Percentiles rank a stretch among this genome's conserved stretches.
Conservation (phyloP, 1,140 invertebrate genomes). For the Philopotamus ludificatus region DNA sequence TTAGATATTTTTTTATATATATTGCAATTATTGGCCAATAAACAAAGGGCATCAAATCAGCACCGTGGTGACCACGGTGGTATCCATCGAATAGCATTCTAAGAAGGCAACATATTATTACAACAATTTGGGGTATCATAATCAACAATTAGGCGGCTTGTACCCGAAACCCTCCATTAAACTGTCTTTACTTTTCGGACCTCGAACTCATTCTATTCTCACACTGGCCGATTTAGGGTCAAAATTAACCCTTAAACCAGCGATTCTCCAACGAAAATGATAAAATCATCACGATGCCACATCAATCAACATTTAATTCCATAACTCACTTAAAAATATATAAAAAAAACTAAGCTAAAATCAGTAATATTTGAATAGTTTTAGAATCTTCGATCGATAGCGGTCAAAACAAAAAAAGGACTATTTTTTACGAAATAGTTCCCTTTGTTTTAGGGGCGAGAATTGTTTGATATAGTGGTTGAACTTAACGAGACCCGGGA, state of each 20-base stretch:
- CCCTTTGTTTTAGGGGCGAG: slow-evolving; percentile 19
- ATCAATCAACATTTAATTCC: neutral
- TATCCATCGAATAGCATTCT: slow-evolving; percentile 3
- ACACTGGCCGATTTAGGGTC: slow-evolving; percentile 15
- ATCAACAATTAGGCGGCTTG: slow-evolving; percentile 24
- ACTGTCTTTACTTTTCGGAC: slow-evolving; percentile 23
- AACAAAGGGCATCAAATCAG: neutral
- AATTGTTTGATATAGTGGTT: slow-evolving; percentile 25
- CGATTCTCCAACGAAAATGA: slow-evolving; percentile 3
- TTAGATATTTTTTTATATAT: too few species aligned
- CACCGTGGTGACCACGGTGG: neutral
- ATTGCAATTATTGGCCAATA: too few species aligned
- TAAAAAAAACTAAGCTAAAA: neutral
- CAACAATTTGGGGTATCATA: slow-evolving; percentile 22
- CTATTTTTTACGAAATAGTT: slow-evolving; percentile 4
- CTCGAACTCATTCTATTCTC: slow-evolving; percentile 16
- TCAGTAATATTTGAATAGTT: neutral
- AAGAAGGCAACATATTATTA: slow-evolving; percentile 18
- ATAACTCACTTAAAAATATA: neutral
- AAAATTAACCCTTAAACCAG: slow-evolving; percentile 12
- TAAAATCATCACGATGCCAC: neutral
- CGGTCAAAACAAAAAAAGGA: neutral
- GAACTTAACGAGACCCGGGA: slow-evolving; percentile 15
- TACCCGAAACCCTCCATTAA: slow-evolving; percentile 12
- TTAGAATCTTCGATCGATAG: neutral